Evolutionary conservation across 2,888 invertebrate genomes (phyloP), one percentile per base, ranked within the genome.

Genomic region (Ennomos quercinarius): DNA sequence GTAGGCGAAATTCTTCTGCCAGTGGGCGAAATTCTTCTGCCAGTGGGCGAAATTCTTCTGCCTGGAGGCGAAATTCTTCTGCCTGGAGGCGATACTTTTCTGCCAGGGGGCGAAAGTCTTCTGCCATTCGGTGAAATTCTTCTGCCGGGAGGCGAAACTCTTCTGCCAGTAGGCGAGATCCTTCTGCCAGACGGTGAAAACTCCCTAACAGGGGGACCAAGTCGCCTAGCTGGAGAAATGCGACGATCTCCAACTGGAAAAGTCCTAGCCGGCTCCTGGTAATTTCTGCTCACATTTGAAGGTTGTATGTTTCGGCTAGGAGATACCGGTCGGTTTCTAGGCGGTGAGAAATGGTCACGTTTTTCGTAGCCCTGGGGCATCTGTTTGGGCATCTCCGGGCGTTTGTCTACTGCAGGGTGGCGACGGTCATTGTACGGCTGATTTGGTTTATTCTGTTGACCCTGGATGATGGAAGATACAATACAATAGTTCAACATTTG

Each of bases 351-450:
- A 8, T 51, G 51, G 10, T 48, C 53, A 0, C 64, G 62, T 11
- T 76, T 72, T 10, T 72, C 71, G 17, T 70, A 57, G 6, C 74
- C 73, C 1, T 67, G 49, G 11, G 62, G 50, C 17, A 63, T 34
- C 11, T 53, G 63, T 36, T 60, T 50, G 4, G 42, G 34, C 13
- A 68, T 63, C 27, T 63, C 53, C 6, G 66, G 66, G 10, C 71
- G 64, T 38, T 67, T 68, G 10, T 77, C 75, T 0, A 50, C 4
- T 6, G 64, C 68, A 0, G 65, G 57, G 49, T 73, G 76, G 13
- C 76, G 70, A 2, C 74, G 74, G 4, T 80, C 77, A 9, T 75
- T 73, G 50, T 72, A 76, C 0, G 53, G 10, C 12, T 67, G 63
- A 27, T 27, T 27, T 1, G 68, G 60, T 57, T 79, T 78, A 8